Conservation (phyloP, 2,113 vertebrate species). For the Oostethus manadensis region DNA sequence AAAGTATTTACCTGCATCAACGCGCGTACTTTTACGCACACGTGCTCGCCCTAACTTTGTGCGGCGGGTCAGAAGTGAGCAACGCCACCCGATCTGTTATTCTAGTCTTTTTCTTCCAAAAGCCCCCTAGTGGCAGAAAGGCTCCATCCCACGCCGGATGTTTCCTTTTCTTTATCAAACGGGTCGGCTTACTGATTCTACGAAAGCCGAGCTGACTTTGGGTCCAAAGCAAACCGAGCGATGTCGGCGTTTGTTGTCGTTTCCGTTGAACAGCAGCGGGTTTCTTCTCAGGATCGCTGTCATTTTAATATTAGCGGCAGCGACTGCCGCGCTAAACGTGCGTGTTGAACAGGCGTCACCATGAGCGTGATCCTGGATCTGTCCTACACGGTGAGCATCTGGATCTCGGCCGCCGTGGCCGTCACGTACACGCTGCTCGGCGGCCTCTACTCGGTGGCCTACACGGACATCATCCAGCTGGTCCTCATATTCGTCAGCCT, state of each 20-base stretch:
- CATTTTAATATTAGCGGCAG: neutral
- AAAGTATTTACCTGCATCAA: neutral
- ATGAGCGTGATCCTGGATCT: slow-evolving; percentile 66
- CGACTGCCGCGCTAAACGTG: neutral
- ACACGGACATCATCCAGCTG: slow-evolving; percentile 64
- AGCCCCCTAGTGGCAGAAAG: no score
- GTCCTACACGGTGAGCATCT: slow-evolving; percentile 57
- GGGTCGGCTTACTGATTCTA: no score
- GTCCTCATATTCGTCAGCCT: slow-evolving; percentile 63
- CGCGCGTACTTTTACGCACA: neutral
- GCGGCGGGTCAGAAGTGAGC: no score
- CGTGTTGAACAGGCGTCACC: slow-evolving; percentile 50
- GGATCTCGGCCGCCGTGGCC: slow-evolving; percentile 63
- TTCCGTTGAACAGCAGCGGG: no score
- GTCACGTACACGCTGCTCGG: slow-evolving; percentile 67
- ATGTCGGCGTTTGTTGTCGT: no score
- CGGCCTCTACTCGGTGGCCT: slow-evolving; percentile 68
- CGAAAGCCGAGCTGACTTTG: no score
- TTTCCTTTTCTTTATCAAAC: no score
- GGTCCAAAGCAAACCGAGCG: no score
- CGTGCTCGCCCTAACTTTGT: no score
- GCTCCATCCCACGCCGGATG: no score
- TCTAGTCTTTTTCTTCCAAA: no score
- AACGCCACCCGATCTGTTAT: no score
- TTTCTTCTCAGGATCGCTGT: neutral